phyloP scores from a whole-genome alignment of 1,140 invertebrate genomes.

The Cheumatopsyche charites region DNA sequence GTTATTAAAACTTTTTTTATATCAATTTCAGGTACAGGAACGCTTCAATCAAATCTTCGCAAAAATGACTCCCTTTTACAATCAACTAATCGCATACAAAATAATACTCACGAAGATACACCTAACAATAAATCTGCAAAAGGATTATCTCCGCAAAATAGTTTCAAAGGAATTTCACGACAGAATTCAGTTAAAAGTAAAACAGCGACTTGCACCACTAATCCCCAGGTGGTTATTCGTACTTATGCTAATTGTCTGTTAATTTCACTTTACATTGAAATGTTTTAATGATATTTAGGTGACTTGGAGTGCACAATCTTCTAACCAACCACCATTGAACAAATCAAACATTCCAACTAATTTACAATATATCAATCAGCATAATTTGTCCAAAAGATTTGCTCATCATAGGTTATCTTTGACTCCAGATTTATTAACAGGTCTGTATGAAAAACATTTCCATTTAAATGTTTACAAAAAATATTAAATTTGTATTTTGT shows the following conservation, averaged over 20 bases:
- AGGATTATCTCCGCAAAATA: conserved; percentile 52
- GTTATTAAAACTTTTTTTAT: not conserved
- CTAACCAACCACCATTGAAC: conserved; percentile 31
- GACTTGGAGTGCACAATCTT: conserved; percentile 52
- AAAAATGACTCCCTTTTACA: conserved; percentile 64
- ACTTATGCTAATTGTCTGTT: conserved; percentile 2
- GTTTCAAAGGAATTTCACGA: conserved; percentile 46
- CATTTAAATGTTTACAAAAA: not conserved
- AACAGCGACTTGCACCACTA: conserved; percentile 53
- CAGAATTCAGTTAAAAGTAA: conserved; percentile 48
- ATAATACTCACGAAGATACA: conserved; percentile 70
- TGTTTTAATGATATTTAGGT: conserved; percentile 51
- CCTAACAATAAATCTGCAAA: conserved; percentile 54
- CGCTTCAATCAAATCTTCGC: conserved; percentile 55
- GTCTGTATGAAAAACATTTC: conserved; percentile 45
- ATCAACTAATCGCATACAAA: conserved; percentile 67
- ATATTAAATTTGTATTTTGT: conserved; percentile 17
- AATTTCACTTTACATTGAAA: not conserved
- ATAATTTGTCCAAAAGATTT: conserved; percentile 50
- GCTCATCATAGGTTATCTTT: conserved; percentile 58
- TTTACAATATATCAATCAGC: conserved; percentile 42
- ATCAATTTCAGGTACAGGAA: conserved; percentile 51
- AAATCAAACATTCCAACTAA: conserved; percentile 44
- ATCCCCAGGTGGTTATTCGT: conserved; percentile 49
- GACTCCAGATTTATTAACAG: conserved; percentile 59